Base-by-base conservation (phyloP, 2,797 vertebrate species). In the Apogon hyalosoma region DNA sequence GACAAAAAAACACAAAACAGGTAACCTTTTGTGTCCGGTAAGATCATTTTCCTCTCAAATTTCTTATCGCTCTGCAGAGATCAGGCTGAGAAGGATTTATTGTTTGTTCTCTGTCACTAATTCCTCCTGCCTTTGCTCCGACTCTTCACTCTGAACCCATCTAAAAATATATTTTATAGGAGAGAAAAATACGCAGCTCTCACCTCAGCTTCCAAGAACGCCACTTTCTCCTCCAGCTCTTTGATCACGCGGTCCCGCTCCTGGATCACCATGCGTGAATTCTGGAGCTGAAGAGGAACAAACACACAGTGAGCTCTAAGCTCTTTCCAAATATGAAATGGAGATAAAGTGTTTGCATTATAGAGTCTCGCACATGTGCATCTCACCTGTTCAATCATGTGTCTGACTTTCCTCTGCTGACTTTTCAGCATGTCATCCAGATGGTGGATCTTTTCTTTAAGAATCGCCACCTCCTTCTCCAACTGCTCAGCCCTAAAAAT, bases 301-400 rank as follows among this genome's bases (percentile, higher is more conserved):
- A 83, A 90, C 73, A 69, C 6, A 36, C 6, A 67, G 52, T 53
- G 71, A 59, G 64, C 63, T 59, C 6, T 38, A 59, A 77, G 78
- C 51, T 43, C 63, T 66, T 38, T 11, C 8, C 77, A 83, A 88
- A 89, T 50, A 85, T 2, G 9, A 63, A 55, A 38, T 0, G 0
- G 49, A 71, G 19, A 58, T 9, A 1, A 12, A 0, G 56, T 59
- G 68, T 82, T 74, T 83, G 73, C 52, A 42, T 46, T 50, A 3
- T 10, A 11, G 45, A 71, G 18, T 14, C 49, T 69, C 31, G 4
- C 77, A 28, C 75, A 55, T 67, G 47, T 53, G 71, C 49, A 18
- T 36, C 78, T 77, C 73, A 98, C 97, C 96, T 99, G 97, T 79
- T 98, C 96, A 0, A 98, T 99, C 97, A 99, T 99, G 73, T 98